Base-by-base conservation (phyloP, 2,888 invertebrate genomes). In the Atethmia centrago region DNA sequence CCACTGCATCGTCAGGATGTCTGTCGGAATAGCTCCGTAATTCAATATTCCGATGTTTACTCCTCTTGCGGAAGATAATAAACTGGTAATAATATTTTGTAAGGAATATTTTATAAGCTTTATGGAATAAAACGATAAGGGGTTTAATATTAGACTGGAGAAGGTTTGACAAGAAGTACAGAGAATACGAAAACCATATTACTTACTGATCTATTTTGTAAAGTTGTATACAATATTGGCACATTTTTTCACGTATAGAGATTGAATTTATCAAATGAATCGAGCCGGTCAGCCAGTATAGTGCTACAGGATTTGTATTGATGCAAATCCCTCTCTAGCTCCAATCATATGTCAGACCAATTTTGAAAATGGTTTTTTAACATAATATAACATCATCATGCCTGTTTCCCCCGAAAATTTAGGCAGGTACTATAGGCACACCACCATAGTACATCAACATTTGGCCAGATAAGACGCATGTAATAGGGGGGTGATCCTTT, bases 1-100 rank as follows among this genome's bases (percentile, higher is more conserved):
- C 74, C 58, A 53, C 59, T 71, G 79, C 76, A 79, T 84, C 70
- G 71, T 79, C 67, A 65, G 65, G 55, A 83, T 83, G 45, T 77
- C 77, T 61, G 64, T 51, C 25, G 62, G 66, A 82, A 79, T 58
- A 66, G 55, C 63, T 74, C 47, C 61, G 53, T 63, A 45, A 79
- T 86, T 75, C 71, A 58, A 61, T 83, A 71, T 75, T 67, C 65
- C 61, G 59, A 75, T 73, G 65, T 71, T 78, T 65, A 65, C 65
- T 80, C 49, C 28, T 66, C 9, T 63, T 75, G 47, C 25, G 31
- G 47, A 66, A 72, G 73, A 51, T 56, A 65, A 47, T 68, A 72
- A 72, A 59, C 47, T 53, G 59, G 53, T 67, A 67, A 55, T 47
- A 66, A 31, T 64, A 77, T 64, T 62, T 47, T 69, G 19, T 53